Evolutionary conservation across 2,888 invertebrate genomes (phyloP).

Genomic region (Frankliniella intonsa): DNA sequence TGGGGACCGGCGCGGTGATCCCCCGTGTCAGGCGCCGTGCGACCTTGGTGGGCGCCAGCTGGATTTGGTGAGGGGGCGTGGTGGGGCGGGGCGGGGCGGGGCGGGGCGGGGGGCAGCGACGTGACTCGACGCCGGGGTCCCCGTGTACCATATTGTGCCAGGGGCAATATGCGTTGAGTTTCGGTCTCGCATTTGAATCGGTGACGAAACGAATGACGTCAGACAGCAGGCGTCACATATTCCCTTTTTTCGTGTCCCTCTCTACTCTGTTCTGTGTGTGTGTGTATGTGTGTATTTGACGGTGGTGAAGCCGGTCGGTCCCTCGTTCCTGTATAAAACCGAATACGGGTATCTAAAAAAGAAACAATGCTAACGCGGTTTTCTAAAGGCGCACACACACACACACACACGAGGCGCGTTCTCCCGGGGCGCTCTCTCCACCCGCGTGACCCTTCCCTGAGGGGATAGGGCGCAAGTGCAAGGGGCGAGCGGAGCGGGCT

Average conservation of each 20-base stretch:
- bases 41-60: not conserved
- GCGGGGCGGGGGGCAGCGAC: not conserved
- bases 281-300: too few relatives aligned
- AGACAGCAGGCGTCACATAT: not conserved
- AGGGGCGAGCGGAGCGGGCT: too few relatives aligned
- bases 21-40: not conserved
- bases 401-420: too few relatives aligned
- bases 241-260: not conserved
- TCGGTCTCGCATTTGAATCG: conserved; percentile 15
- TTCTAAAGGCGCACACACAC: too few relatives aligned
- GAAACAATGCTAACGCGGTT: too few relatives aligned
- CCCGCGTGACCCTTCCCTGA: too few relatives aligned
- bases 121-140: not conserved
- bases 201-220: not conserved
- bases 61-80: not conserved
- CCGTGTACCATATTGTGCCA: conserved; percentile 13
- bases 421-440: too few relatives aligned
- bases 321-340: too few relatives aligned
- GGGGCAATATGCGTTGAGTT: conserved; percentile 10
- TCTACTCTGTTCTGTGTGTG: too few relatives aligned
- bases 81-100: not conserved
- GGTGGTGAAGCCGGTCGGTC: too few relatives aligned
- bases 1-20: not conserved
- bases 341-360: too few relatives aligned
- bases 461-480: too few relatives aligned